Percentiles rank a stretch among this genome's conserved stretches.
phyloP scores from a whole-genome alignment of 2,797 vertebrate genomes.

The Capromys pilorides region DNA sequence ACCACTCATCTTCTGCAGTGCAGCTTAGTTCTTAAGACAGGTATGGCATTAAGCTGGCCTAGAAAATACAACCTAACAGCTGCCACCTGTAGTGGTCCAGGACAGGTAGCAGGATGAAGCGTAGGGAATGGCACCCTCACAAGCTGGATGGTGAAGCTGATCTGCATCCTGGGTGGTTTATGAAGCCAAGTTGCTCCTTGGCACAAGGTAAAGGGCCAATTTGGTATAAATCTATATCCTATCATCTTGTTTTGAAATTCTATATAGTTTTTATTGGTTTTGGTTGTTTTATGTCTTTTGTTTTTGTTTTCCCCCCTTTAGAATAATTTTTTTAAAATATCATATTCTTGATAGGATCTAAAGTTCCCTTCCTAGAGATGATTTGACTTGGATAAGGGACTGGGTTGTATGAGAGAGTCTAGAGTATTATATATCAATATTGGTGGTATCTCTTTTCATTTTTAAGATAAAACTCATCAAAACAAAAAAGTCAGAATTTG shows the following conservation, averaged over 20 bases:
- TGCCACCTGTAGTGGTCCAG: background rate
- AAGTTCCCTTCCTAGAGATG: background rate
- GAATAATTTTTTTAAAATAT: no score
- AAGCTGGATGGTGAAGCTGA: background rate
- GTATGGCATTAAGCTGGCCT: background rate
- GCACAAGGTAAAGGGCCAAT: background rate
- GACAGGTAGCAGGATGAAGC: background rate
- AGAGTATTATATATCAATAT: background rate
- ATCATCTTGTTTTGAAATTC: no score
- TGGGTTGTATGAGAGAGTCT: background rate
- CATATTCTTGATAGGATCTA: background rate
- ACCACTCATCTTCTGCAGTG: background rate
- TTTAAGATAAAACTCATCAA: slow-evolving; percentile 8
- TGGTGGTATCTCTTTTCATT: background rate
- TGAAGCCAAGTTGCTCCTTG: background rate
- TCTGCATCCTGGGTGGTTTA: background rate
- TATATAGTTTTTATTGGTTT: no score
- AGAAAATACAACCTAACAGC: background rate
- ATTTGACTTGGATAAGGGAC: background rate
- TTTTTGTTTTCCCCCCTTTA: no score
- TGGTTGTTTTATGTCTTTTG: no score
- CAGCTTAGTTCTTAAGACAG: background rate
- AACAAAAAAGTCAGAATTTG: background rate
- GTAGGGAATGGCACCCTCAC: background rate
- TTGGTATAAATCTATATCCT: background rate